A percentile compares a stretch with the other conserved stretches of the same genome.
Conservation (phyloP, 2,113 vertebrate species). For the Syrmaticus mikado region DNA sequence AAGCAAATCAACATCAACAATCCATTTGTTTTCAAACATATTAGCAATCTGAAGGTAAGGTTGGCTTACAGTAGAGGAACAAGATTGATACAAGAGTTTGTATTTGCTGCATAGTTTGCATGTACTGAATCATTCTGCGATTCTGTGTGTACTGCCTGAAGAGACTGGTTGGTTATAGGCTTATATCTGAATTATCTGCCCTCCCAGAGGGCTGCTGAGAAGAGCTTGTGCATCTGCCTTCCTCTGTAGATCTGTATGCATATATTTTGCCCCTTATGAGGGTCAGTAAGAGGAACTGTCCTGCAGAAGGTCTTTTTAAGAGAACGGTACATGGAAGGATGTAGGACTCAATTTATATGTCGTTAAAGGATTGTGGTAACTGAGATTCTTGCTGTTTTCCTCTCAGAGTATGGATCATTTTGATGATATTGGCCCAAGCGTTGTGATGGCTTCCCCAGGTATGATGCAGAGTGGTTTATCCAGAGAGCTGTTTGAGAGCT, state of each 20-base stretch:
- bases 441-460: constrained; percentile 98
- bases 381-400: neutral
- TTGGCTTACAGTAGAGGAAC: neutral
- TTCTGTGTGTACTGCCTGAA: neutral
- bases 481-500: constrained; percentile 97
- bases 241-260: neutral
- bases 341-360: rapidly evolving
- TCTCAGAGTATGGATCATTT: constrained; percentile 98
- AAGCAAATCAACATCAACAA: constrained; percentile 99
- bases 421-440: constrained; percentile 98
- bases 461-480: constrained; percentile 99
- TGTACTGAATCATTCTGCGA: neutral
- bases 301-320: neutral
- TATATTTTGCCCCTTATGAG: neutral
- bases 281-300: neutral
- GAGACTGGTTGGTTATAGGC: neutral
- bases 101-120: neutral
- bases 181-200: neutral
- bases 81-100: neutral
- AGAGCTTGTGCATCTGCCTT: neutral
- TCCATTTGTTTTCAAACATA: constrained; percentile 98
- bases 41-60: constrained; percentile 95
- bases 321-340: neutral
- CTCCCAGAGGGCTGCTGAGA: neutral
- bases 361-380: neutral